phyloP scores from a whole-genome alignment of 1,140 invertebrate species.

The Macrobrachium rosenbergii region DNA sequence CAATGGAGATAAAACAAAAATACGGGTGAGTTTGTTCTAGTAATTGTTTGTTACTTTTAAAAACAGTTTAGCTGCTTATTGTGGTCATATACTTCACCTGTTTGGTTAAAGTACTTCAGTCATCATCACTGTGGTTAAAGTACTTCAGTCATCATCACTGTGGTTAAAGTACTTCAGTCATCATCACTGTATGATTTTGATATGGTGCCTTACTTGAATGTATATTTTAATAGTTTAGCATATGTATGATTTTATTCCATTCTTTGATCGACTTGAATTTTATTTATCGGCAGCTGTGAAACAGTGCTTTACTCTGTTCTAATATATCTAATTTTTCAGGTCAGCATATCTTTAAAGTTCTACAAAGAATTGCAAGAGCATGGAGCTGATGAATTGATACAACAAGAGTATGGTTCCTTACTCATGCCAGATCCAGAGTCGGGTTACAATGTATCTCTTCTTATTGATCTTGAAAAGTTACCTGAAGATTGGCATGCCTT shows the following conservation, averaged over 20 bases:
- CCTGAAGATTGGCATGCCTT: conserved; percentile 89
- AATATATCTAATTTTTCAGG: conserved; percentile 74
- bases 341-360: conserved; percentile 98
- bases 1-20: conserved; percentile 95
- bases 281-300: conserved; percentile 18
- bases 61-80: too few relatives aligned
- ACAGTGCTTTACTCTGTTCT: neutral
- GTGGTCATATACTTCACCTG: too few relatives aligned
- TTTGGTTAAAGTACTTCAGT: too few relatives aligned
- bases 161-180: too few relatives aligned
- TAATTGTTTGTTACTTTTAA: neutral
- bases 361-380: conserved; percentile 98
- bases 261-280: neutral
- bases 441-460: conserved; percentile 95
- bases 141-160: too few relatives aligned
- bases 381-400: conserved; percentile 96
- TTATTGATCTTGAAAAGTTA: conserved; percentile 94
- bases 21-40: conserved; percentile 82
- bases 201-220: too few relatives aligned
- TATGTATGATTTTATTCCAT: too few relatives aligned
- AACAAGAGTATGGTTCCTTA: conserved; percentile 89
- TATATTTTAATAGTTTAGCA: too few relatives aligned
- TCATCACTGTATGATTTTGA: too few relatives aligned
- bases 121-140: too few relatives aligned
- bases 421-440: conserved; percentile 72